Evolutionary conservation across 2,797 vertebrate genomes (phyloP).

Genomic region (Mus caroli): DNA sequence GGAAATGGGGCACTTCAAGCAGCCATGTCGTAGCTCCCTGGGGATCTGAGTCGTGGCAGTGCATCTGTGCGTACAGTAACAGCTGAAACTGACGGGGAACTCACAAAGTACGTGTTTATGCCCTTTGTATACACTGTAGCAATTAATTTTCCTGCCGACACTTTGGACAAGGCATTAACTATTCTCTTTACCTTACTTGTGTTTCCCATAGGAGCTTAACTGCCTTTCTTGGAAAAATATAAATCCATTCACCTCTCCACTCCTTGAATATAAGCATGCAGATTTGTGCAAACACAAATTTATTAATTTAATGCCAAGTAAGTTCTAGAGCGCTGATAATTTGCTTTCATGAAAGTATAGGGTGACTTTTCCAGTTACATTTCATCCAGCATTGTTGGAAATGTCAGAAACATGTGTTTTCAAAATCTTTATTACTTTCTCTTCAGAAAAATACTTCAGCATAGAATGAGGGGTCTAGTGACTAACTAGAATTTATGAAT

Average conservation of each 20-base stretch:
- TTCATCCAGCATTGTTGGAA: slow-evolving; percentile 6
- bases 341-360: background rate
- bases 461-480: background rate
- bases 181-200: slow-evolving; percentile 9
- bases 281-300: slow-evolving; percentile 46
- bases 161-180: background rate
- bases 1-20: background rate
- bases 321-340: background rate
- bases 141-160: slow-evolving; percentile 16
- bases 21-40: background rate
- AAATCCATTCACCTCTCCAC: background rate
- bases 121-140: background rate
- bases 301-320: slow-evolving; percentile 38
- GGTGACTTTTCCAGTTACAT: background rate
- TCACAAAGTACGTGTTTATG: background rate
- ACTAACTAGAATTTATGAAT: slow-evolving; percentile 39
- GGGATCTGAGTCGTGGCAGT: background rate
- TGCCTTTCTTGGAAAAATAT: slow-evolving; percentile 46
- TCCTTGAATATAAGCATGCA: slow-evolving; percentile 46
- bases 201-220: slow-evolving; percentile 10
- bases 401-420: slow-evolving; percentile 11
- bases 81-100: background rate
- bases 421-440: background rate
- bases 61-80: background rate
- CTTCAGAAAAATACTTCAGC: background rate